phyloP scores from a whole-genome alignment of 2,113 vertebrate genomes.

The Gallinago jamesoni region DNA sequence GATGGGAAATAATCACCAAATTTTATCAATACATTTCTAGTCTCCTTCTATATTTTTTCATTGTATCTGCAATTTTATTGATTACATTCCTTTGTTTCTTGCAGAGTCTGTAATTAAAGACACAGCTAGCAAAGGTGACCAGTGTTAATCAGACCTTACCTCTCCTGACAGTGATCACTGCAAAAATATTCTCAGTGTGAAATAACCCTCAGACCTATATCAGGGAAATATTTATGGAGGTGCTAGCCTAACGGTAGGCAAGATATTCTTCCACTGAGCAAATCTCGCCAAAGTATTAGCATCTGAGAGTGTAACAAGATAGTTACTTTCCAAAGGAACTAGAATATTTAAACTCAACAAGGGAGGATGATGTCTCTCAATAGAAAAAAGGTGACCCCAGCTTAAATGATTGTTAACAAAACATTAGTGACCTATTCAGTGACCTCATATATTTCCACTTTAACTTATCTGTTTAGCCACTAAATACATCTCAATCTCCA shows the following conservation, averaged over 20 bases:
- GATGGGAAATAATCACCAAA: neutral
- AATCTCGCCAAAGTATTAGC: neutral
- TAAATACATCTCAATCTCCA: neutral
- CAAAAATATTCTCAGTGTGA: neutral
- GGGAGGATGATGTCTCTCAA: neutral
- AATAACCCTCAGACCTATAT: neutral
- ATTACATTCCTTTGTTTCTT: conserved; percentile 11
- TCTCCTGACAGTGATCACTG: neutral
- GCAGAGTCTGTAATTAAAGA: neutral
- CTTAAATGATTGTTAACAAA: neutral
- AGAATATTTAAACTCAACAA: neutral
- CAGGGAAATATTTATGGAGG: neutral
- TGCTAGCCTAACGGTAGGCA: neutral
- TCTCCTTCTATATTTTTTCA: conserved; percentile 10
- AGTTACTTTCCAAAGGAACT: neutral
- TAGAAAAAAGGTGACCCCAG: neutral
- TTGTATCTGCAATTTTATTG: neutral
- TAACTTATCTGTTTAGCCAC: neutral
- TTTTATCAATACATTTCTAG: conserved; percentile 9
- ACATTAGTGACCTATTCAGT: neutral
- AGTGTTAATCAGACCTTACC: conserved; percentile 14
- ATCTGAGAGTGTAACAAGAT: neutral
- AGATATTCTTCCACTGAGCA: neutral
- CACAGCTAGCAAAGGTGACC: neutral
- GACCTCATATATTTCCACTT: neutral